Evolutionary conservation across 2,888 invertebrate species (phyloP).

Genomic region (Cryptophagus acutangulus): DNA sequence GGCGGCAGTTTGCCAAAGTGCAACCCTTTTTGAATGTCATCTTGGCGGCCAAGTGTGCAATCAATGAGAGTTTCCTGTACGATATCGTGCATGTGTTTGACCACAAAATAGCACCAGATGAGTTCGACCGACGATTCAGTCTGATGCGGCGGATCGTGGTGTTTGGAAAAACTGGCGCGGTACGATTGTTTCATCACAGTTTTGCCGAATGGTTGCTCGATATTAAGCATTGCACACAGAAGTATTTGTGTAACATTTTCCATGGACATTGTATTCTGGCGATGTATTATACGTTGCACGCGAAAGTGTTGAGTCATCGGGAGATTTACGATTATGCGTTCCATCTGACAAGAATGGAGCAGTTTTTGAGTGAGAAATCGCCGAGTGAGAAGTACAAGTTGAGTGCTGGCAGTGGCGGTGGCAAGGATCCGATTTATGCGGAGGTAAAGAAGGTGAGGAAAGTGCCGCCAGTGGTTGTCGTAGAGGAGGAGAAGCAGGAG

Average conservation of each 20-base stretch:
- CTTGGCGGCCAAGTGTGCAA: conserved; percentile 78
- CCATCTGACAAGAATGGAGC: conserved; percentile 64
- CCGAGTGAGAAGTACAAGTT: conserved; percentile 40
- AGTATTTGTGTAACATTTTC: conserved; percentile 80
- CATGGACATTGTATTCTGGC: conserved; percentile 87
- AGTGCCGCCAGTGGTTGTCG: too few relatives aligned
- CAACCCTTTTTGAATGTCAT: conserved; percentile 81
- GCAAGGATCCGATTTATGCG: conserved; percentile 41
- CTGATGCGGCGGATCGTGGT: conserved; percentile 61
- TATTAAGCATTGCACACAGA: conserved; percentile 96
- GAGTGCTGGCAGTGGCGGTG: conserved; percentile 36
- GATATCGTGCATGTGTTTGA: conserved; percentile 77
- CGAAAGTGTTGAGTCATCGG: conserved; percentile 62
- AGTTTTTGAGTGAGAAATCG: conserved; percentile 52
- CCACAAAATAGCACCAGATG: conserved; percentile 70
- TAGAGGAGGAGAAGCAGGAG: not conserved
- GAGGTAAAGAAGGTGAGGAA: conserved; percentile 37
- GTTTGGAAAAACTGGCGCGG: conserved; percentile 56
- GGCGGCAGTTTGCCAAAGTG: conserved; percentile 82
- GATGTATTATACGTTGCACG: conserved; percentile 73
- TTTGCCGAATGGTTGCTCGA: conserved; percentile 94
- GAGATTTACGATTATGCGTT: conserved; percentile 72
- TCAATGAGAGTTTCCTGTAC: conserved; percentile 76
- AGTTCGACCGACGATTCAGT: conserved; percentile 74
- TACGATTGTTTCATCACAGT: conserved; percentile 86